Evolutionary conservation across 2,888 invertebrate species (phyloP), one percentile per base, ranked within the genome.

Genomic region (Artemia sp.): DNA sequence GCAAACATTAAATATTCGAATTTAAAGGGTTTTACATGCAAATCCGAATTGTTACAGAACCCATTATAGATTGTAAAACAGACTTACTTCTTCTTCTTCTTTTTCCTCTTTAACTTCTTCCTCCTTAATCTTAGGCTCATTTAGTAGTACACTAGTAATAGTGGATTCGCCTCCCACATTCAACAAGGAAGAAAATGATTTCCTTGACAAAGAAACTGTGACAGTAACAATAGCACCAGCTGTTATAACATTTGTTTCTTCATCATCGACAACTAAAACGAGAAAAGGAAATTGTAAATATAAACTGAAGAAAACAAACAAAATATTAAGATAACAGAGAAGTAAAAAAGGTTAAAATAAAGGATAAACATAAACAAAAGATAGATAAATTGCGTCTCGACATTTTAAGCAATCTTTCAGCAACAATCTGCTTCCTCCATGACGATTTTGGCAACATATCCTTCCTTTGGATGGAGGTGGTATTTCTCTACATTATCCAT

Each of bases 141-240:
- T 72, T 14, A 70, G 70, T n/a, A 72, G 72, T 19, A 69, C 67
- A 10, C 24, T 58, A 58, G n/a, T 58, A 9, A 58, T 58, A 8
- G 64, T 58, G 8, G 52, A 66, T 11, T 70, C 66, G 53, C 72
- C 70, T 69, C 72, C 70, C 51, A 69, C 67, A 76, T 80, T 90
- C 76, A 91, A 90, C 8, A 92, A 79, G 58, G 85, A 85, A 73
- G 85, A 87, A 88, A 97, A 88, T 75, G 90, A 86, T 75, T 85
- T 86, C 68, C 98, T 84, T 12, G 84, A 83, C 70, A 98, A 80
- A 52, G 85, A 87, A 4, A 97, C 95, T 0, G 95, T 95, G 0
- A 98, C 93, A 0, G 98, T 99, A 0, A 98, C 95, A 74, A 97
- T 92, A 24, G 97, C 94, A 66, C 95, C 94, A 12, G 96, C 95